Evolutionary conservation across 2,113 vertebrate genomes (phyloP).

Genomic region (Mirounga angustirostris): DNA sequence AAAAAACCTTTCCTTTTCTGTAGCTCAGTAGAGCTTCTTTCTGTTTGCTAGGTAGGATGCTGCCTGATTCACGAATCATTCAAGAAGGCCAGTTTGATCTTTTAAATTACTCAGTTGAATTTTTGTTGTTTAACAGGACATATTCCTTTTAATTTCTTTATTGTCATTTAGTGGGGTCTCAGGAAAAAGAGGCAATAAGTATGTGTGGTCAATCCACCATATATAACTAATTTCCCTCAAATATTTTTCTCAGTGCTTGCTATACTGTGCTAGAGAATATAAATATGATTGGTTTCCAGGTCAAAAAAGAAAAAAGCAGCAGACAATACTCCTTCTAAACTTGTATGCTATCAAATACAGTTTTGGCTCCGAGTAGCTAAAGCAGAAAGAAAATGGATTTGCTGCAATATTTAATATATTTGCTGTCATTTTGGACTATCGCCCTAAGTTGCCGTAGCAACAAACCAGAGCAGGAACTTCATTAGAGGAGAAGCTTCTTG

Average conservation of each 20-base stretch:
- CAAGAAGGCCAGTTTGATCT: background rate
- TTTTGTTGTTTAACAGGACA: background rate
- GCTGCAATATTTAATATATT: conserved; percentile 65
- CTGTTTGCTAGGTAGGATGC: background rate
- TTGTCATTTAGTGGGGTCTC: background rate
- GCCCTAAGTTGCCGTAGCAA: conserved; percentile 71
- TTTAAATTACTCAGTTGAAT: background rate
- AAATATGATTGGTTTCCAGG: conserved; percentile 4
- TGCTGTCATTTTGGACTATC: conserved; percentile 67
- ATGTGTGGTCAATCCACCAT: background rate
- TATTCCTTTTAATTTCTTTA: background rate
- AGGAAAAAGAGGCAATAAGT: conserved; percentile 33
- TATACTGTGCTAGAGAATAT: background rate
- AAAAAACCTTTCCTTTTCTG: background rate
- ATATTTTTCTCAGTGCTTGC: background rate
- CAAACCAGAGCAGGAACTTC: conserved; percentile 59
- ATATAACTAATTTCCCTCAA: background rate
- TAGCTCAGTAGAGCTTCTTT: background rate
- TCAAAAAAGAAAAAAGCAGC: background rate
- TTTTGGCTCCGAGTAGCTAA: conserved; percentile 53
- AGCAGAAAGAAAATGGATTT: conserved; percentile 64
- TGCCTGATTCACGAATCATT: background rate
- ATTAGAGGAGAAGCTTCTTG: conserved; percentile 58
- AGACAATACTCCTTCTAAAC: background rate
- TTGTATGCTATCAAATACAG: background rate